Percentiles rank a stretch among this genome's conserved stretches.
Evolutionary conservation across 2,888 invertebrate genomes (phyloP).

Genomic region (Cephus nigrinus): DNA sequence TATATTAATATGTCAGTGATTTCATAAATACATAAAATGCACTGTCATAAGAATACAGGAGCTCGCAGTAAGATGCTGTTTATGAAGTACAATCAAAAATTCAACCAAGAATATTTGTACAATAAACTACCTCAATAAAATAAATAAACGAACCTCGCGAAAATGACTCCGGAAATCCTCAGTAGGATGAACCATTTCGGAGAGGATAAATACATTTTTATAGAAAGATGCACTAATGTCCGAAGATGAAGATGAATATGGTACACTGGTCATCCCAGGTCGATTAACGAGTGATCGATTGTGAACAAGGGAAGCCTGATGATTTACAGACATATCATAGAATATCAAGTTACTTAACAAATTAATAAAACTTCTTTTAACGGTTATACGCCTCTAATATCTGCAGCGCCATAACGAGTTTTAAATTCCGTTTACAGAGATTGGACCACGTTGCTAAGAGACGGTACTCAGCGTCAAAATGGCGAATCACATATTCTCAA

Average conservation of each 20-base stretch:
- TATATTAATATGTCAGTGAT: background rate
- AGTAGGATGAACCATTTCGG: slow-evolving; percentile 46
- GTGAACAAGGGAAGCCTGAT: background rate
- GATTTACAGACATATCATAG: background rate
- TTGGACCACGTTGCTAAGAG: background rate
- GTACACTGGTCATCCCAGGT: background rate
- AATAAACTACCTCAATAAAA: background rate
- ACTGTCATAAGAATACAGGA: background rate
- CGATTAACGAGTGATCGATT: background rate
- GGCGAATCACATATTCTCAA: background rate
- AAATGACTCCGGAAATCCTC: slow-evolving; percentile 54
- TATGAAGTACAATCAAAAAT: background rate
- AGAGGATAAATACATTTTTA: slow-evolving; percentile 52
- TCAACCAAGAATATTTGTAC: background rate
- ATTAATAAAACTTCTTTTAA: background rate
- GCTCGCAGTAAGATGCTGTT: background rate
- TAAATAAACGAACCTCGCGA: slow-evolving; percentile 35
- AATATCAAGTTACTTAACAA: background rate
- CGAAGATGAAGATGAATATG: background rate
- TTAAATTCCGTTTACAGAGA: background rate
- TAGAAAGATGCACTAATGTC: slow-evolving; percentile 44
- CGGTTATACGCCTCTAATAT: background rate
- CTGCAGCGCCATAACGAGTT: background rate
- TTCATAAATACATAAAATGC: background rate
- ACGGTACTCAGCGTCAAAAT: background rate